phyloP scores from a whole-genome alignment of 2,797 vertebrate species.

The Trematomus bernacchii region DNA sequence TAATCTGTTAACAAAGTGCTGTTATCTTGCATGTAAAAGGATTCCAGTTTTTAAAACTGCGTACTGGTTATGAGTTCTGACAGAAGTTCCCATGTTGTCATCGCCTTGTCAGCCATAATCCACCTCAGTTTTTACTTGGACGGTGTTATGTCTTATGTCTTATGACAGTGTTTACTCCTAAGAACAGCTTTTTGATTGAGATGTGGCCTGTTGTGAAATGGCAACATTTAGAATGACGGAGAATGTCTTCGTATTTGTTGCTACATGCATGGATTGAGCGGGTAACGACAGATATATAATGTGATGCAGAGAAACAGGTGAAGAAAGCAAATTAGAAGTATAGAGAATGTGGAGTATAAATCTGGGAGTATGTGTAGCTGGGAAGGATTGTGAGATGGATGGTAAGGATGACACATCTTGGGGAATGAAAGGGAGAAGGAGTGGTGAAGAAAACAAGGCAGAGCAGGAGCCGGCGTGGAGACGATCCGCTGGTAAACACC shows the following conservation, averaged over 20 bases:
- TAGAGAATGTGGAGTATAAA: background rate
- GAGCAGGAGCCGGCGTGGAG: constrained; percentile 49
- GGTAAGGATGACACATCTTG: constrained; percentile 18
- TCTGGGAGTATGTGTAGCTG: background rate
- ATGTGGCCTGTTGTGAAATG: constrained; percentile 28
- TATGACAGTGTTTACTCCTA: constrained; percentile 39
- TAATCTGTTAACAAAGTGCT: background rate
- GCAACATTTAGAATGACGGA: constrained; percentile 1
- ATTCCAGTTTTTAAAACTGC: background rate
- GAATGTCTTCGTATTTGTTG: constrained; percentile 32
- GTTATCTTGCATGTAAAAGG: background rate
- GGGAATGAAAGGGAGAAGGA: constrained; percentile 41
- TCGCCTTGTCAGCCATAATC: background rate
- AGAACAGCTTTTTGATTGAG: constrained; percentile 32
- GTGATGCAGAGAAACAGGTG: background rate
- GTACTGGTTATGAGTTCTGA: constrained; percentile 1
- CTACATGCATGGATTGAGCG: background rate
- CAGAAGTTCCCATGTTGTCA: constrained; percentile 30
- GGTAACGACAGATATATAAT: background rate
- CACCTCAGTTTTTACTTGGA: constrained; percentile 20
- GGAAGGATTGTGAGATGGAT: background rate
- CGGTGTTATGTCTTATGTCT: background rate
- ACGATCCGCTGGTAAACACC: constrained; percentile 67
- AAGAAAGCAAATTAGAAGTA: background rate
- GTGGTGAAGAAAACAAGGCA: constrained; percentile 46